Evolutionary conservation across 1,140 invertebrate genomes (phyloP).

Genomic region (Ceratosolen solmsi): DNA sequence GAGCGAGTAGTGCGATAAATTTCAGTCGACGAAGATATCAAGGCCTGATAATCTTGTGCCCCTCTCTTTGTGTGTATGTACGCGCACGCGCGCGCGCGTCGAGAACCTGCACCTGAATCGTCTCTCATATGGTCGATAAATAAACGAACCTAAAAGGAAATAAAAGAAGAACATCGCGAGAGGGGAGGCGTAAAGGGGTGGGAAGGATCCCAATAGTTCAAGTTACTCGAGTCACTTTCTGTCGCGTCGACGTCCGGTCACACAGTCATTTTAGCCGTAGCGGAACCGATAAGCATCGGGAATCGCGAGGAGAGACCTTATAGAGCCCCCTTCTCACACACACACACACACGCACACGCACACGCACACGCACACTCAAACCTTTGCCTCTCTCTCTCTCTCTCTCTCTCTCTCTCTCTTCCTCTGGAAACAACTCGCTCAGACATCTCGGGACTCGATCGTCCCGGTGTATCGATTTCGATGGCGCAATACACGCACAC

Average conservation of each 20-base stretch:
- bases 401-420: slow-evolving; percentile 19
- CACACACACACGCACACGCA: neutral
- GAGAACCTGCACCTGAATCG: slow-evolving; percentile 31
- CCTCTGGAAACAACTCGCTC: neutral
- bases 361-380: too few relatives aligned
- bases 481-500: neutral
- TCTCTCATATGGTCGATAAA: slow-evolving; percentile 13
- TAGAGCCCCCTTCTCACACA: neutral
- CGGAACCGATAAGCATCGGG: slow-evolving; percentile 43
- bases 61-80: slow-evolving; percentile 28
- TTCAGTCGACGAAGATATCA: slow-evolving; percentile 44
- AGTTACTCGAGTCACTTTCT: slow-evolving; percentile 47
- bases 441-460: slow-evolving; percentile 36
- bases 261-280: slow-evolving; percentile 31
- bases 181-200: neutral
- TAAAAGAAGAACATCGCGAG: neutral
- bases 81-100: slow-evolving; percentile 14
- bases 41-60: slow-evolving; percentile 46
- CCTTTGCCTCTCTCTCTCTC: slow-evolving; percentile 2
- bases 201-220: slow-evolving; percentile 39
- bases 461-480: slow-evolving; percentile 37
- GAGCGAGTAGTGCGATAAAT: slow-evolving; percentile 34
- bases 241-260: slow-evolving; percentile 48
- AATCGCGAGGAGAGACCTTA: slow-evolving; percentile 28
- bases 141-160: slow-evolving; percentile 14